Percentiles rank a stretch among this genome's conserved stretches.
Evolutionary conservation across 2,797 vertebrate species (phyloP).

Genomic region (Sebastes wilsoni): DNA sequence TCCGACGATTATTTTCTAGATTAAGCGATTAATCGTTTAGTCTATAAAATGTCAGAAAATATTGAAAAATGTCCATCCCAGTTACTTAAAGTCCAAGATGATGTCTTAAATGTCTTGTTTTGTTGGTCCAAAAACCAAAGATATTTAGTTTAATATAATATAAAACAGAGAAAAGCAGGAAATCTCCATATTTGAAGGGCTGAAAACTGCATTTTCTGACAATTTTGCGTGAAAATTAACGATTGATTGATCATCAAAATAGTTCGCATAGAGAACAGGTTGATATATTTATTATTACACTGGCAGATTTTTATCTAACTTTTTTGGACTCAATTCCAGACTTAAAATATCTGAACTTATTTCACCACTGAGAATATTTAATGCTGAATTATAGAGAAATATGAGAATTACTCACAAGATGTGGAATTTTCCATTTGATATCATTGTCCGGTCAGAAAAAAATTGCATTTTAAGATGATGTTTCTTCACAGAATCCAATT

Average conservation of each 20-base stretch:
- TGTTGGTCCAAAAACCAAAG: fast-evolving
- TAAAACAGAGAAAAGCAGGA: too few relatives aligned
- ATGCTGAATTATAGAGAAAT: neutral
- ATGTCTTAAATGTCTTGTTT: too few relatives aligned
- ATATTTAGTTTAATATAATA: too few relatives aligned
- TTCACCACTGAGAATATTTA: neutral
- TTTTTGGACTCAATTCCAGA: neutral
- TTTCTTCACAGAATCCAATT: neutral
- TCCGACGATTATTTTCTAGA: too few relatives aligned
- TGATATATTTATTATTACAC: neutral
- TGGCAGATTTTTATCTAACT: neutral
- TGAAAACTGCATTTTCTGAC: too few relatives aligned
- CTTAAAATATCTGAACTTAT: neutral
- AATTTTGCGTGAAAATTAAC: too few relatives aligned
- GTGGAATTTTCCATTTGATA: neutral
- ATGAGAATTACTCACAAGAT: neutral
- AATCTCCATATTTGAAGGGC: too few relatives aligned
- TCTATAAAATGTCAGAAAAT: too few relatives aligned
- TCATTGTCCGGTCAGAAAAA: neutral
- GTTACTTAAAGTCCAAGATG: too few relatives aligned
- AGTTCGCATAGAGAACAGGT: neutral
- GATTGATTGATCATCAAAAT: too few relatives aligned
- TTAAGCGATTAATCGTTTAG: too few relatives aligned
- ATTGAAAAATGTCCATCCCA: too few relatives aligned
- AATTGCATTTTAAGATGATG: neutral